Base-by-base conservation (phyloP, 2,888 invertebrate species). In the Dicycla oo region DNA sequence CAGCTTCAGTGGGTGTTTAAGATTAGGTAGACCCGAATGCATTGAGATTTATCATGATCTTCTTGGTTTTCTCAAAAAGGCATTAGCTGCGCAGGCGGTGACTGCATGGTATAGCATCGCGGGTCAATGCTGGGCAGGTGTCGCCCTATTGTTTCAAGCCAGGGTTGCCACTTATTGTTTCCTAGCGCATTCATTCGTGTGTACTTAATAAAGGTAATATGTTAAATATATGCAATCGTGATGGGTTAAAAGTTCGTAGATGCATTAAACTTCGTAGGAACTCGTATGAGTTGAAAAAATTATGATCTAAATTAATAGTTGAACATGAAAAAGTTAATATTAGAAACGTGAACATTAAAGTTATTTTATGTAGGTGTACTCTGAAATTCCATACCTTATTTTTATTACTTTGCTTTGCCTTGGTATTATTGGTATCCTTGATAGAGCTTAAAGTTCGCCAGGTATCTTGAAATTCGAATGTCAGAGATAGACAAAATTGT, bases 41-140 rank as follows among this genome's bases (percentile, higher is more conserved):
- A 73, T 69, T 63, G 34, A 72, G 64, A 66, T 72, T 75, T 75
- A 82, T 84, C 76, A 63, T 56, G 81, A 81, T 84, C 83, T 72
- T 75, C 75, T 75, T 76, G 72, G 69, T 58, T 73, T 78, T 81
- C 87, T 79, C 73, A 82, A 77, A 71, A 86, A 81, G 85, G 87
- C 76, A 73, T n/a, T 69, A 61, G 69, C 43, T 70, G 83, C 87
- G 88, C 86, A 69, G 88, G 83, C 83, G 86, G 74, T 64, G 79
- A 40, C 23, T 69, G 58, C 73, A 77, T 82, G 76, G 62, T 71
- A 68, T 69, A 64, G 7, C 51, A 30, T 62, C 63, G 40, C 80
- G 72, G 80, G 87, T 87, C 86, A 89, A 88, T 89, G 84, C 72
- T 85, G 81, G 89, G 87, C 90, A 88, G 84, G 85, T 80, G 83